These are phyloP conservation scores for Alosa alosa DNA, from an alignment of 2,113 vertebrate genomes.

Conservation along the genomic window DNA sequence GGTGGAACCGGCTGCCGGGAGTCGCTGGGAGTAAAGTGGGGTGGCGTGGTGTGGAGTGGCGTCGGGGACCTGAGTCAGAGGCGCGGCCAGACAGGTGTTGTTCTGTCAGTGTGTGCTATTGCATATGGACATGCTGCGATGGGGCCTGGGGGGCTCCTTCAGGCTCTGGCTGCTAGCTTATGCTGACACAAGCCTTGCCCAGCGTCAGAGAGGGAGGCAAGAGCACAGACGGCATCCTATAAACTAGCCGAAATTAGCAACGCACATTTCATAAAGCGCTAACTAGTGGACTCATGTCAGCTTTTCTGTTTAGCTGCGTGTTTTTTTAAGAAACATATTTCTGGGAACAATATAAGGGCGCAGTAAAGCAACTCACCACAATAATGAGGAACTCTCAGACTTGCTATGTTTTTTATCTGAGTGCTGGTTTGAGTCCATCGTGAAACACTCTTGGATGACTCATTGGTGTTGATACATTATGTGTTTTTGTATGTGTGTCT, in stretches of 20 bases:
- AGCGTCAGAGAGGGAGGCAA: background rate
- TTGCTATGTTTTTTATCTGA: background rate
- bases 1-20: background rate
- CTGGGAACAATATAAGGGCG: background rate
- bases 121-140: background rate
- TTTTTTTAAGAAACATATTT: background rate
- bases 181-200: background rate
- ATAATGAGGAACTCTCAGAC: background rate
- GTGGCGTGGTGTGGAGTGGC: background rate
- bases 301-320: background rate
- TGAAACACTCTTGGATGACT: background rate
- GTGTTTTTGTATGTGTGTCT: background rate
- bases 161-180: background rate
- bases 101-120: background rate
- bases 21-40: background rate
- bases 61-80: background rate
- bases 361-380: background rate
- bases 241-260: background rate
- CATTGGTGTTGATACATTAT: background rate
- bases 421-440: background rate
- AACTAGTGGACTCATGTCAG: background rate
- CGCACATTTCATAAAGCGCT: background rate
- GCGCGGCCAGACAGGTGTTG: slow-evolving; percentile 2
- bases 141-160: background rate
- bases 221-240: background rate